phyloP scores from a whole-genome alignment of 2,888 invertebrate species.

The Limenitis arthemis region DNA sequence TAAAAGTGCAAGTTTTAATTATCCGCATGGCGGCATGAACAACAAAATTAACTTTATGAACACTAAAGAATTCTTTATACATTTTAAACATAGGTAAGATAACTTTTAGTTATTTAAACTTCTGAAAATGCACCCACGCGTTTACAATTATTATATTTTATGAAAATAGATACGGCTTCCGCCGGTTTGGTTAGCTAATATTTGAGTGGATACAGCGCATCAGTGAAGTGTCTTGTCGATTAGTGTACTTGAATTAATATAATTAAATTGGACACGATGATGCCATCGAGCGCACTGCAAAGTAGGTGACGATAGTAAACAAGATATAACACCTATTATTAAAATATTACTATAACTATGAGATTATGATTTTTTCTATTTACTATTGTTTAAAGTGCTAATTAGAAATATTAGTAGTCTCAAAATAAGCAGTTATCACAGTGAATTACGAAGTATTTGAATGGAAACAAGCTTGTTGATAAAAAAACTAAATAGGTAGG shows the following conservation, averaged over 20 bases:
- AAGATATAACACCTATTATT: no score
- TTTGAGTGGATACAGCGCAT: neutral
- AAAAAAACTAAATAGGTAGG: neutral
- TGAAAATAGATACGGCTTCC: conserved; percentile 11
- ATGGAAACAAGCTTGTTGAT: neutral
- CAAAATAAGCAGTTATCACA: no score
- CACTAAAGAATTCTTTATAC: conserved; percentile 4
- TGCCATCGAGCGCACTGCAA: no score
- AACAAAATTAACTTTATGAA: conserved; percentile 4
- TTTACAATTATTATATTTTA: conserved; percentile 4
- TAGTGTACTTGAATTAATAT: neutral
- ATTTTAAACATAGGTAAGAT: no score
- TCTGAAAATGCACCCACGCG: conserved; percentile 9
- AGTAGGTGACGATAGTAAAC: no score
- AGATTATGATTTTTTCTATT: no score
- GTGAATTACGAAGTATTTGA: no score
- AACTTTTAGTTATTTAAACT: conserved; percentile 14
- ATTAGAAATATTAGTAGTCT: no score
- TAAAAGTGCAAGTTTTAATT: no score
- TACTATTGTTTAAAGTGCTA: no score
- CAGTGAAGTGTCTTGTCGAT: neutral
- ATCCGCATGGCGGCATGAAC: conserved; percentile 1
- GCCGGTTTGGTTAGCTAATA: neutral
- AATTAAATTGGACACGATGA: neutral
- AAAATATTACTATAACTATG: no score